Evolutionary conservation across 2,888 invertebrate species (phyloP).

Genomic region (Dexiosoma caninum): DNA sequence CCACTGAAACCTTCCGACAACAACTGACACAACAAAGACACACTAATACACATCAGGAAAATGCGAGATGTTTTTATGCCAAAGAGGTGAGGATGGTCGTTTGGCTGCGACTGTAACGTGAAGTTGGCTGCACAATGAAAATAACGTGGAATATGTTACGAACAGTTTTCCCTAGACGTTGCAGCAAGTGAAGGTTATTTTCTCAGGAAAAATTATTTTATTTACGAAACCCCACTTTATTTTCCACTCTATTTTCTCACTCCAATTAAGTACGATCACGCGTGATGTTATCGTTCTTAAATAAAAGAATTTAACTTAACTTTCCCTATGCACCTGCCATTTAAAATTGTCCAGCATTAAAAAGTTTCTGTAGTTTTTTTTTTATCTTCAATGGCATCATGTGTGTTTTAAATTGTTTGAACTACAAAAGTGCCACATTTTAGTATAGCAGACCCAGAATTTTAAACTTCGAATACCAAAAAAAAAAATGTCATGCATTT

Average conservation of each 20-base stretch:
- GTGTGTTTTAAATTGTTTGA: not conserved
- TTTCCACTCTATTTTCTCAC: not conserved
- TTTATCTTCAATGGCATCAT: not conserved
- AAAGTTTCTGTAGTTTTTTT: not conserved
- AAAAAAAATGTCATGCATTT: constrained; percentile 45
- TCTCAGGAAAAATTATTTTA: too few species aligned
- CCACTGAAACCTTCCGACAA: too few species aligned
- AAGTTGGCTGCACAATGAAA: too few species aligned
- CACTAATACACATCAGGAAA: too few species aligned
- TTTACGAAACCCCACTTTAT: not conserved
- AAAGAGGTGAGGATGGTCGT: too few species aligned
- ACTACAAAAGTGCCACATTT: not conserved
- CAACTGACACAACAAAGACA: too few species aligned
- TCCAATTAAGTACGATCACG: not conserved
- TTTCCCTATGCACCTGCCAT: constrained; percentile 34
- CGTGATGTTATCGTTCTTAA: not conserved
- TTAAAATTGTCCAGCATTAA: constrained; percentile 22
- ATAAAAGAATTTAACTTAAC: not conserved
- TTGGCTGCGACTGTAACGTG: too few species aligned
- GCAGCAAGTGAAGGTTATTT: too few species aligned
- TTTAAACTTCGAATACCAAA: not conserved
- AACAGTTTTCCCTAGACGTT: too few species aligned
- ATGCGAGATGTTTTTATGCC: too few species aligned
- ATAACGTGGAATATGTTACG: too few species aligned
- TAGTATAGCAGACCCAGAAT: not conserved